Percentiles rank a stretch among this genome's conserved stretches.
These are phyloP conservation scores for Celastrina argiolus DNA, from an alignment of 2,888 invertebrate genomes.

Conservation along the genomic window DNA sequence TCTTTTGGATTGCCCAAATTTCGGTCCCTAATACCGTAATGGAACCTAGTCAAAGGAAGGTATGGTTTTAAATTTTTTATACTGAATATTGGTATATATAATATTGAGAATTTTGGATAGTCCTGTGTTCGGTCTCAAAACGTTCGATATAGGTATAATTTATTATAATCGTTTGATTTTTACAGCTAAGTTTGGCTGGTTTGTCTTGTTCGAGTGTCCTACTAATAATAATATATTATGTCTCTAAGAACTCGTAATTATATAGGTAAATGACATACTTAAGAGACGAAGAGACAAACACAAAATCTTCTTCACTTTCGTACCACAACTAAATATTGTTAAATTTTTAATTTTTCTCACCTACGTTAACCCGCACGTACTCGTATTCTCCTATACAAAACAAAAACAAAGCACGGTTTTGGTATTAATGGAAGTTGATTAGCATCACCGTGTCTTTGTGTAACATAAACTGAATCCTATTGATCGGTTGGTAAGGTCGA, in stretches of 20 bases:
- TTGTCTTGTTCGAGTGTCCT: too few relatives aligned
- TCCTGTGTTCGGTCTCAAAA: too few relatives aligned
- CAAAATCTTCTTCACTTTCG: background rate
- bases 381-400: slow-evolving; percentile 5
- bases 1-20: background rate
- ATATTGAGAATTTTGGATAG: too few relatives aligned
- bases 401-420: slow-evolving; percentile 15
- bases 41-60: background rate
- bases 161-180: too few relatives aligned
- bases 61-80: background rate
- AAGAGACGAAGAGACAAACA: background rate
- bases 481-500: background rate
- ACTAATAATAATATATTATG: too few relatives aligned
- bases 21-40: background rate
- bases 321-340: background rate
- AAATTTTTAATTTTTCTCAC: background rate
- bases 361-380: background rate
- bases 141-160: too few relatives aligned
- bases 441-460: background rate
- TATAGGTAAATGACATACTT: too few relatives aligned
- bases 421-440: slow-evolving; percentile 21
- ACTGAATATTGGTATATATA: too few relatives aligned
- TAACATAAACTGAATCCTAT: background rate
- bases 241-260: too few relatives aligned
- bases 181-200: too few relatives aligned